Percentiles rank a stretch among this genome's conserved stretches.
phyloP scores from a whole-genome alignment of 2,888 invertebrate species.

The Conistra vaccinii region DNA sequence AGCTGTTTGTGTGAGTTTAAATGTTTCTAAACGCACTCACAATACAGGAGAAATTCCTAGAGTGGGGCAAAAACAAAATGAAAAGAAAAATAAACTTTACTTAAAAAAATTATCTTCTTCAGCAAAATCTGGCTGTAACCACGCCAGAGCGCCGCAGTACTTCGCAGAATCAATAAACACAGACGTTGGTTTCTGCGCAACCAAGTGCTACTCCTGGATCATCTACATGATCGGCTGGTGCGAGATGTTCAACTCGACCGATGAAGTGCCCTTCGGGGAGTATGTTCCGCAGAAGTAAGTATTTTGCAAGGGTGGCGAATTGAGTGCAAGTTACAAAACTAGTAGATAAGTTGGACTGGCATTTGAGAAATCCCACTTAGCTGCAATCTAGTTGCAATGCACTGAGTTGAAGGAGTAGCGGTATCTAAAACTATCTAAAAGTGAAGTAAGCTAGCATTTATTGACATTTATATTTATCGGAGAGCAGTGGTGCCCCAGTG shows the following conservation, averaged over 20 bases:
- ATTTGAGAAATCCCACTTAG: slow-evolving; percentile 11
- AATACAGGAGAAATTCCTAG: too few species aligned
- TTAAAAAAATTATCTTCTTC: slow-evolving; percentile 31
- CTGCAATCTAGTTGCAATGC: background rate
- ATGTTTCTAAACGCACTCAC: too few species aligned
- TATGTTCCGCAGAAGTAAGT: slow-evolving; percentile 86
- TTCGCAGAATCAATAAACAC: slow-evolving; percentile 91
- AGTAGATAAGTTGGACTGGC: background rate
- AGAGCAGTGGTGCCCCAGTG: too few species aligned
- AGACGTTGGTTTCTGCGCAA: slow-evolving; percentile 90
- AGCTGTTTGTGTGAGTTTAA: too few species aligned
- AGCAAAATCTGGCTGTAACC: slow-evolving; percentile 91
- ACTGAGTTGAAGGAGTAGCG: background rate
- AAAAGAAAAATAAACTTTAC: too few species aligned
- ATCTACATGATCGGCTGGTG: slow-evolving; percentile 89
- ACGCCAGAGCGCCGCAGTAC: slow-evolving; percentile 90
- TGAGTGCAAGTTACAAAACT: slow-evolving; percentile 17
- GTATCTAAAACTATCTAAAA: background rate
- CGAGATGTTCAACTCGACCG: slow-evolving; percentile 73
- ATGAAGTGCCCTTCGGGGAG: slow-evolving; percentile 89
- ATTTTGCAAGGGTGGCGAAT: background rate
- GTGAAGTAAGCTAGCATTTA: background rate
- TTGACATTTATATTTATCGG: too few species aligned
- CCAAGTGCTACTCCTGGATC: slow-evolving; percentile 89
- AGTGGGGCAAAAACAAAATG: too few species aligned